phyloP scores from a whole-genome alignment of 1,140 invertebrate species.

The Eufriesea mexicana region DNA sequence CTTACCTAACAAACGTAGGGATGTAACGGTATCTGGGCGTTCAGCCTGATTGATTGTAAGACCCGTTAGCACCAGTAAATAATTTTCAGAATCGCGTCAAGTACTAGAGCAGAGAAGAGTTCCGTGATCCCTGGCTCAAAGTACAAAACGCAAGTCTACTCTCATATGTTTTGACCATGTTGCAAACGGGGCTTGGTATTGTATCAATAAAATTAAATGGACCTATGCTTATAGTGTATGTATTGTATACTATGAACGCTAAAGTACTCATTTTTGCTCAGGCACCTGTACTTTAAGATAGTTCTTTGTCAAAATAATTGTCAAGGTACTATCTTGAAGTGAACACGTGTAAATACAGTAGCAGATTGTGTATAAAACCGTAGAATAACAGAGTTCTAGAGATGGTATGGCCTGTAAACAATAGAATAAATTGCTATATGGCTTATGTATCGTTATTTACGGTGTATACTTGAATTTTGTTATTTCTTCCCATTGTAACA shows the following conservation, averaged over 20 bases:
- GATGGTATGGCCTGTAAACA: constrained; percentile 59
- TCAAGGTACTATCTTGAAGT: constrained; percentile 73
- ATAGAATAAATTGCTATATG: constrained; percentile 43
- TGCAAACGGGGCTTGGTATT: constrained; percentile 68
- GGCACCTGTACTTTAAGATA: constrained; percentile 70
- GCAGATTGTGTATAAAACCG: constrained; percentile 66
- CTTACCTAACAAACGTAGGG: constrained; percentile 67
- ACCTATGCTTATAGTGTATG: constrained; percentile 69
- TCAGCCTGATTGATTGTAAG: constrained; percentile 66
- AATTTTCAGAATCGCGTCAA: constrained; percentile 58
- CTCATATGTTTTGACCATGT: constrained; percentile 32
- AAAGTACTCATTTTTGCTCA: constrained; percentile 70
- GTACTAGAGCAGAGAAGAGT: constrained; percentile 53
- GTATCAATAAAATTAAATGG: constrained; percentile 70
- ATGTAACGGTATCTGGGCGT: constrained; percentile 65
- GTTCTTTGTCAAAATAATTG: constrained; percentile 57
- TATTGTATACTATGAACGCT: constrained; percentile 68
- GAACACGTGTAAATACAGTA: constrained; percentile 69
- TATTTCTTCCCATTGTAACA: constrained; percentile 17
- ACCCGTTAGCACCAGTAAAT: constrained; percentile 68
- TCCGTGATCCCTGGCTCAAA: constrained; percentile 42
- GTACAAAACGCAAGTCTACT: constrained; percentile 62
- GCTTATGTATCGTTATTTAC: constrained; percentile 14
- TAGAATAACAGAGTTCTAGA: constrained; percentile 65
- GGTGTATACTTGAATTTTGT: constrained; percentile 31